Evolutionary conservation across 2,888 invertebrate genomes (phyloP), one percentile per base, ranked within the genome.

Genomic region (Exephanes ischioxanthus): DNA sequence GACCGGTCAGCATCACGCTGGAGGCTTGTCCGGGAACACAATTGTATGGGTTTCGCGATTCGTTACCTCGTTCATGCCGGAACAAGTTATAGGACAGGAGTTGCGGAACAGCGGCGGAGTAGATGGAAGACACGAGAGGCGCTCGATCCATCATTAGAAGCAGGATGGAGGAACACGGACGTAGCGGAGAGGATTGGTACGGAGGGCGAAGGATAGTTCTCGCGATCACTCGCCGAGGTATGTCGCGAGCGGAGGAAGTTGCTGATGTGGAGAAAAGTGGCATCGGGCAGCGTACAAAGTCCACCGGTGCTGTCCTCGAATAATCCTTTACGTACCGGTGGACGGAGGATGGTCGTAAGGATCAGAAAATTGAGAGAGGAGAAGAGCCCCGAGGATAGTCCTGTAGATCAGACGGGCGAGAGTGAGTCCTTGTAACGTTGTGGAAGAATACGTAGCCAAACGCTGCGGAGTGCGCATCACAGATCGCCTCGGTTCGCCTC

Each of bases 401-500:
- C 19, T n/a, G 75, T 63, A 41, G 53, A 68, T 22, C 61, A 33
- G 41, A 11, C 73, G 55, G 63, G 41, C 79, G 55, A 71, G 80
- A 86, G 70, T 70, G 81, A 86, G 41, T 86, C 81, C 78, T 84
- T 79, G 82, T 81, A 72, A 79, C 53, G 81, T 78, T 72, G 73
- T 30, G 33, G 73, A 70, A 75, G 63, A 84, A 81, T 83, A 80
- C 61, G 66, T 45, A 67, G 80, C 68, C 79, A 73, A 83, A 83
- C 80, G 80, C 48, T 83, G 76, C 37, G 45, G 80, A 73, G 79
- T 61, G 80, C 76, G 72, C 73, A 86, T 86, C 88, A 89, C 87
- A 89, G 89, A 90, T 89, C 90, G 91, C 61, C 63, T 78, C 75
- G 70, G 63, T 75, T 68, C 55, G 91, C 87, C 89, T 89, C 33